Conservation (phyloP, 2,888 invertebrate species). For the Dendrolimus pini region DNA sequence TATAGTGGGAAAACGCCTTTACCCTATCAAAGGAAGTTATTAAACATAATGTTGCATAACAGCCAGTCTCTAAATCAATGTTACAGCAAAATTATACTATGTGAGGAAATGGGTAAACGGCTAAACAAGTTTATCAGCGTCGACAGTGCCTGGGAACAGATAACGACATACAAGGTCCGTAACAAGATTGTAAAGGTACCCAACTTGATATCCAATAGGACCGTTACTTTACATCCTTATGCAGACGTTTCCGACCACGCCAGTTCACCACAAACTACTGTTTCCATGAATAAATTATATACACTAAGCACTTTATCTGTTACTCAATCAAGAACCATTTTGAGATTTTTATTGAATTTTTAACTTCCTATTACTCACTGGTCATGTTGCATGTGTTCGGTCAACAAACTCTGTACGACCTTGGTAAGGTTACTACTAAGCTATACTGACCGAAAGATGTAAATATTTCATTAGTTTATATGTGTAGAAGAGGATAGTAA, state of each 20-base stretch:
- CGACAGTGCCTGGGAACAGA: slow-evolving; percentile 17
- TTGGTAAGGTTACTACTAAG: too few species aligned
- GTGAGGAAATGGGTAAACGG: slow-evolving; percentile 1
- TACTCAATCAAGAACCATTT: slow-evolving; percentile 2
- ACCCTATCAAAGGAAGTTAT: neutral
- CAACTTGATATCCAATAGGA: slow-evolving; percentile 33
- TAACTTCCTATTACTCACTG: too few species aligned
- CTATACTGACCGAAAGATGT: too few species aligned
- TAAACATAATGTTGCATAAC: neutral
- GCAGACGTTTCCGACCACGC: slow-evolving; percentile 45
- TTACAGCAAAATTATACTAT: neutral
- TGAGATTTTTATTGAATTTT: neutral
- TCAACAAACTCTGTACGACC: too few species aligned
- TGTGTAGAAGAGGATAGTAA: too few species aligned
- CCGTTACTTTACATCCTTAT: slow-evolving; percentile 60
- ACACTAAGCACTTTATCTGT: slow-evolving; percentile 1
- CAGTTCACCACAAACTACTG: slow-evolving; percentile 22
- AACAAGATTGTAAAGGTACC: slow-evolving; percentile 40
- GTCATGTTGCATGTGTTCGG: too few species aligned
- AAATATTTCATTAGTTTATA: too few species aligned
- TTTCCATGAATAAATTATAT: slow-evolving; percentile 10
- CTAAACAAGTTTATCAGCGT: slow-evolving; percentile 10
- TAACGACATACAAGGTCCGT: slow-evolving; percentile 35
- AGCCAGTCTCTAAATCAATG: neutral
- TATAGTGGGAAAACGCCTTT: neutral